Percentiles rank a stretch among this genome's conserved stretches.
These are phyloP conservation scores for Fulmarus glacialis DNA, from an alignment of 2,113 vertebrate genomes.

Conservation along the genomic window DNA sequence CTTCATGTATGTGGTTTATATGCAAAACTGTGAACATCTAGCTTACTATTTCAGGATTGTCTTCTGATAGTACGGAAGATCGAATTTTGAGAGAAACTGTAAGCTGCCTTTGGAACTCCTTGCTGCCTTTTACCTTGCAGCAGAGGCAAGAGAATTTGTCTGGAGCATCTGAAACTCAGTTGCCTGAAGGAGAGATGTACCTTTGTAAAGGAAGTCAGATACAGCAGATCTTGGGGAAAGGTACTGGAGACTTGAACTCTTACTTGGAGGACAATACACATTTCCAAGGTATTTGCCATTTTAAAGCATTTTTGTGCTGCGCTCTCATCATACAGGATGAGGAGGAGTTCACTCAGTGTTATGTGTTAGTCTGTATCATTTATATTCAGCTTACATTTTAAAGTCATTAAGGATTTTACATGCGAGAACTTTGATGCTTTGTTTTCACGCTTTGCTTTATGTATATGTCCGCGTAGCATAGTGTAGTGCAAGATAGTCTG, in stretches of 20 bases:
- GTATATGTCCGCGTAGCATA: not conserved
- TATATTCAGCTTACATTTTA: not conserved
- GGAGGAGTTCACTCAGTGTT: not conserved
- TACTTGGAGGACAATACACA: conserved; percentile 39
- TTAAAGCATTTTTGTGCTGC: not conserved
- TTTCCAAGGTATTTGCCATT: conserved; percentile 65
- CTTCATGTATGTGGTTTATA: not conserved
- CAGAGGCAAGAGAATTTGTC: not conserved
- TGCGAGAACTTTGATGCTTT: not conserved
- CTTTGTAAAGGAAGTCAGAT: conserved; percentile 36
- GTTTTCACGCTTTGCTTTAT: not conserved
- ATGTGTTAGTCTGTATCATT: not conserved
- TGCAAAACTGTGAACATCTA: not conserved
- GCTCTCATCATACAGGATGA: not conserved
- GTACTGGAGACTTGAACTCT: conserved; percentile 66
- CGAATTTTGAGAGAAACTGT: not conserved
- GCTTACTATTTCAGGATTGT: conserved; percentile 62
- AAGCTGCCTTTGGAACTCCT: not conserved
- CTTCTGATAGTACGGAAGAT: not conserved
- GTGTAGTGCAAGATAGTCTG: not conserved
- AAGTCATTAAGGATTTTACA: not conserved
- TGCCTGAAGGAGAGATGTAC: not conserved
- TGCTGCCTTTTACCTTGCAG: not conserved
- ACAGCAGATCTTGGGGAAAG: conserved; percentile 71
- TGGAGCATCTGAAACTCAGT: not conserved